These are phyloP conservation scores for Austrolebias charrua DNA, from an alignment of 2,797 vertebrate species.

Conservation along the genomic window DNA sequence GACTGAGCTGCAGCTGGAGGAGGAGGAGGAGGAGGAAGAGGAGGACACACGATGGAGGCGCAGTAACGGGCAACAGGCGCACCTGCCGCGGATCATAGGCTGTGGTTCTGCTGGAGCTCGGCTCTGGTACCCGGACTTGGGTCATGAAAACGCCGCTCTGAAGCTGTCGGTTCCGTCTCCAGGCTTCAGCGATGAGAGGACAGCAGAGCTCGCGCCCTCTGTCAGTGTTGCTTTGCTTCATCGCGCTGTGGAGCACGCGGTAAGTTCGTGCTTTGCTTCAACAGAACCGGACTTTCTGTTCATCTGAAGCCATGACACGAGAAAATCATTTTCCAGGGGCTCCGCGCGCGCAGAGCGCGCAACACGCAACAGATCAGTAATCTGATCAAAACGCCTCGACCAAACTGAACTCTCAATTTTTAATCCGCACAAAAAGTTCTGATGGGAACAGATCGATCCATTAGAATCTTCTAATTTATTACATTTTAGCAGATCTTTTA, in stretches of 20 bases:
- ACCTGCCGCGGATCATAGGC: conserved; percentile 9
- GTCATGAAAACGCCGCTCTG: no score
- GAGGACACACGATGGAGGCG: not conserved
- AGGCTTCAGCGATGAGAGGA: conserved; percentile 50
- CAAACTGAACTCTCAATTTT: not conserved
- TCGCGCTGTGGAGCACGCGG: conserved; percentile 43
- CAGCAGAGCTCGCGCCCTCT: conserved; percentile 17
- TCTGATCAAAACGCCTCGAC: not conserved
- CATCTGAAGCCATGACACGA: not conserved
- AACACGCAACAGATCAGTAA: not conserved
- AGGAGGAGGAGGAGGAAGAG: no score
- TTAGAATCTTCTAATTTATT: not conserved
- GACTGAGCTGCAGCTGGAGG: not conserved
- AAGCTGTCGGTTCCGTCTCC: conserved; percentile 7
- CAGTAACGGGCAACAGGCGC: not conserved
- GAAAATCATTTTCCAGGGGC: not conserved
- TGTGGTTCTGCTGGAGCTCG: not conserved
- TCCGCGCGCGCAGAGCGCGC: not conserved
- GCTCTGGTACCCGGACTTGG: not conserved
- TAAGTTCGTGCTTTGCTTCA: conserved; percentile 30
- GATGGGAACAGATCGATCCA: not conserved
- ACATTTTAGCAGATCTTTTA: not conserved
- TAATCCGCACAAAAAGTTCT: not conserved
- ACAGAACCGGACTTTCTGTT: not conserved
- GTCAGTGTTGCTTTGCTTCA: conserved; percentile 26